Evolutionary conservation across 1,140 invertebrate species (phyloP).

Genomic region (Micrasema longulum): DNA sequence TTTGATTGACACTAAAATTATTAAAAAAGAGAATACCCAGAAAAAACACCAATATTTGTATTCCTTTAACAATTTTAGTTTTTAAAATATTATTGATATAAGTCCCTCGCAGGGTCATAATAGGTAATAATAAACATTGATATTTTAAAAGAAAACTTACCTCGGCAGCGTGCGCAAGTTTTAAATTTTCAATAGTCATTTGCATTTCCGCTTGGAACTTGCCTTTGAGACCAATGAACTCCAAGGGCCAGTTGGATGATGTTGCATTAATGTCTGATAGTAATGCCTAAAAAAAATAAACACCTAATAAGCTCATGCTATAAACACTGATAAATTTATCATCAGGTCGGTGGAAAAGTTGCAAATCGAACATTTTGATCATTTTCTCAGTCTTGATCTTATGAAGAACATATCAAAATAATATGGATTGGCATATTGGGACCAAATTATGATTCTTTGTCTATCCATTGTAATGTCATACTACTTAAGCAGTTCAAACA

Average conservation of each 20-base stretch:
- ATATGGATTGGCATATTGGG: no score
- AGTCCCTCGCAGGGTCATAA: background rate
- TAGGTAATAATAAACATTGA: background rate
- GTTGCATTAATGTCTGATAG: constrained; percentile 72
- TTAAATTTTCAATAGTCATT: constrained; percentile 68
- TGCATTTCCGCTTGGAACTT: constrained; percentile 75
- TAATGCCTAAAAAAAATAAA: constrained; percentile 70
- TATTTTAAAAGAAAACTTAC: constrained; percentile 59
- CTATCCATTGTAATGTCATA: no score
- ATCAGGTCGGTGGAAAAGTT: no score
- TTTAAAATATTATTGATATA: background rate
- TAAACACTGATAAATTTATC: no score
- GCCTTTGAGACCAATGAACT: constrained; percentile 75
- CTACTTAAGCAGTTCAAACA: no score
- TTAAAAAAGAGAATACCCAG: background rate
- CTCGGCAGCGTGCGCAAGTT: constrained; percentile 70
- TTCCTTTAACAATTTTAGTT: background rate
- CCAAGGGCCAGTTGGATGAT: constrained; percentile 75
- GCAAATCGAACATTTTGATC: no score
- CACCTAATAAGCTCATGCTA: no score
- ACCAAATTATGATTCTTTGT: no score
- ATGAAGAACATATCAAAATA: no score
- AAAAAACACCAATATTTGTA: background rate
- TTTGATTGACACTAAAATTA: no score
- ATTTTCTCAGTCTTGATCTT: no score